A percentile compares a stretch with the other conserved stretches of the same genome.
These are phyloP conservation scores for Maccullochella peelii DNA, from an alignment of 2,113 vertebrate species.

Conservation along the genomic window DNA sequence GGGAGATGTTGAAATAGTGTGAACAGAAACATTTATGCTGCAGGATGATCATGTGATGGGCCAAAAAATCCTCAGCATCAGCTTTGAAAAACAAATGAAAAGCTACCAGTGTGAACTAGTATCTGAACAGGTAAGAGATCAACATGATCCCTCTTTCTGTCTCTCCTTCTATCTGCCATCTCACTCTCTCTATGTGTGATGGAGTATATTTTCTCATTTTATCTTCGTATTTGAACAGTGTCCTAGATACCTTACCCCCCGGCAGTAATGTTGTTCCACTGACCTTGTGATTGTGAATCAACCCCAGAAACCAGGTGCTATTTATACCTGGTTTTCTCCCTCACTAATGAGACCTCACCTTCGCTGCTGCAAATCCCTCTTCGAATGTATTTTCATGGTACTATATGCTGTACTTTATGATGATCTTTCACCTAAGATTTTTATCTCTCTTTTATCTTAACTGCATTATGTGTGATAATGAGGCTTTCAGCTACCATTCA, in stretches of 20 bases:
- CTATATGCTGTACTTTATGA: background rate
- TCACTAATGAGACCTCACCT: conserved; percentile 39
- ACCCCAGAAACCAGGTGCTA: conserved; percentile 55
- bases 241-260: conserved; percentile 55
- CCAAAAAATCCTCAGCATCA: background rate
- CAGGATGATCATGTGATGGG: background rate
- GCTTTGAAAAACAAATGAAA: background rate
- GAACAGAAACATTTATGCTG: background rate
- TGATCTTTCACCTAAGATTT: background rate
- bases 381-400: background rate
- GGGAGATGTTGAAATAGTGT: background rate
- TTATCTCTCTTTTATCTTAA: background rate
- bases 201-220: conserved; percentile 16
- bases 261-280: conserved; percentile 52
- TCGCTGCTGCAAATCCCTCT: conserved; percentile 17
- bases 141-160: background rate
- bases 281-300: conserved; percentile 57
- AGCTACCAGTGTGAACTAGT: background rate
- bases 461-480: background rate
- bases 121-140: background rate
- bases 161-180: conserved; percentile 1
- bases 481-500: background rate
- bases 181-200: conserved; percentile 7
- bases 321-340: conserved; percentile 40
- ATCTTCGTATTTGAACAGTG: conserved; percentile 32